Evolutionary conservation across 2,797 vertebrate genomes (phyloP), one percentile per base, ranked within the genome.

Genomic region (Manis crassicaudata): DNA sequence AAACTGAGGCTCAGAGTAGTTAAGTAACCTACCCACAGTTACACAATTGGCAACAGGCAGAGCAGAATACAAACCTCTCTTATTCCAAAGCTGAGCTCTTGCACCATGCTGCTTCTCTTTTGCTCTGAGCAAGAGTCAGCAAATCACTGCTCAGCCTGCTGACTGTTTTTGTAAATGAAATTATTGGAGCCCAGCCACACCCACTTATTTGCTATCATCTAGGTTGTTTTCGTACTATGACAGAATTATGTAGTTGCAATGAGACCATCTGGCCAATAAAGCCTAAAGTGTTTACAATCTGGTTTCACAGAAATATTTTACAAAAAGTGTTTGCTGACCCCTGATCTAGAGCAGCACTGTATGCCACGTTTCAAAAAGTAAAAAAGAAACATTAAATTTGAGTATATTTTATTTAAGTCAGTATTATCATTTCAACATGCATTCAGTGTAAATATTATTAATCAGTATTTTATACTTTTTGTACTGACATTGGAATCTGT

Each of bases 381-480:
- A 75, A 83, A 81, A 92, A 29, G 79, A 93, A 82, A 7, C 54
- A 70, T 52, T 82, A 68, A 77, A 72, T 86, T 82, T 52, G 79
- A 58, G 88, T 62, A 27, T 81, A 70, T 93, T 88, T 95, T 88
- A 63, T 68, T 92, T 85, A 92, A 43, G 6, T 84, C 1, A n/a
- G 0, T 60, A 72, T 14, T 62, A 76, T 92, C 67, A 46, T 40
- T 50, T 82, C 46, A 76, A 67, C 8, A 77, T 35, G 17, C n/a
- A 65, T 62, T 46, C 23, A 25, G 52, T 54, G 79, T 65, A 46
- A 86, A 93, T 20, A 37, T 68, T 56, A 73, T 88, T 73, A 73
- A 92, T 52, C 56, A 92, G 25, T 88, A 40, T 32, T 96, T 94
- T 54, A 63, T 13, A 35, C 67, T 37, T 94, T 35, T n/a, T 20